These are phyloP conservation scores for Thamnophis sirtalis DNA, from an alignment of 2,113 vertebrate species.

Conservation along the genomic window DNA sequence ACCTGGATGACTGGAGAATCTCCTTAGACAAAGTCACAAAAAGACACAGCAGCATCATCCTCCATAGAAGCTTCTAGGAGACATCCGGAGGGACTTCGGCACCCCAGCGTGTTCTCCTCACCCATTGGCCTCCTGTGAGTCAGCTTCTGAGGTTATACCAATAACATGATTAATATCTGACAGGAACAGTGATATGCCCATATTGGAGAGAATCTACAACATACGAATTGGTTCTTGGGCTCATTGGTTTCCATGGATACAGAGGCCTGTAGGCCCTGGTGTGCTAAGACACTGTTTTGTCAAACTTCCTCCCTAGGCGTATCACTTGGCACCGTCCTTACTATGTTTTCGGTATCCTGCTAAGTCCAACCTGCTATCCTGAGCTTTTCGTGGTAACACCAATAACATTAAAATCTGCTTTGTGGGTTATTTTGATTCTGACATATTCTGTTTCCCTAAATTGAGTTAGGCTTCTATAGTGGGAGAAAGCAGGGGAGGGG, in stretches of 20 bases:
- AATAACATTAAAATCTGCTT: not conserved
- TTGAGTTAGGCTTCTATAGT: not conserved
- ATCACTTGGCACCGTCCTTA: not conserved
- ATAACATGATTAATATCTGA: not conserved
- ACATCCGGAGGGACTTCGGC: not conserved
- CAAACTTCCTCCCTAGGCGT: not conserved
- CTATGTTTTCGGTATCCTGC: not conserved
- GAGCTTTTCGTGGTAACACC: not conserved
- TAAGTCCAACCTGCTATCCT: not conserved
- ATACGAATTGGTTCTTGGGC: not conserved
- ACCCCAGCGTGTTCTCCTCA: not conserved
- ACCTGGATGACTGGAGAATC: not conserved
- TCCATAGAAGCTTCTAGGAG: not conserved
- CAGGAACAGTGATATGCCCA: not conserved
- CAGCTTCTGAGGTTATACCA: not conserved
- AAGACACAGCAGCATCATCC: not conserved
- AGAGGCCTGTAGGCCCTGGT: not conserved
- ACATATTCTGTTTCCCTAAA: not conserved
- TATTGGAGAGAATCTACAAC: not conserved
- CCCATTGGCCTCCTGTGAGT: not conserved
- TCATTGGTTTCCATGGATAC: not conserved
- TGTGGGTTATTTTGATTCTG: not conserved
- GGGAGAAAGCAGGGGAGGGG: not conserved
- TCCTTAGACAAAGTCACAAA: not conserved
- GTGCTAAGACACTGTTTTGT: not conserved